Conservation (phyloP, 2,797 vertebrate genomes). For the Malacoraja senta region DNA sequence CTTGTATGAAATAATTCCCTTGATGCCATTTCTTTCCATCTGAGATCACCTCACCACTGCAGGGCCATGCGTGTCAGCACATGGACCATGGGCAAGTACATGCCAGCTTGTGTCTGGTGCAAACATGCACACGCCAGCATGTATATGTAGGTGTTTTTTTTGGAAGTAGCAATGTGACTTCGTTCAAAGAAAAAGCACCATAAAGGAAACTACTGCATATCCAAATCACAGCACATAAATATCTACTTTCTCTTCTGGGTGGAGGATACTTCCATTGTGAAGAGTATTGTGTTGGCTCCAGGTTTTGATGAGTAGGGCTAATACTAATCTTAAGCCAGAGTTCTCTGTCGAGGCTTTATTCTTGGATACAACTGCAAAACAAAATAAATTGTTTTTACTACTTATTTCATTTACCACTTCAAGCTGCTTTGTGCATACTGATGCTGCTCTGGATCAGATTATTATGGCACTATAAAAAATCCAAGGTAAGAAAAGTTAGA, state of each 20-base stretch:
- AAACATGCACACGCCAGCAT: background rate
- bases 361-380: conserved; percentile 80
- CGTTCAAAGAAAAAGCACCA: conserved; percentile 37
- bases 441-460: background rate
- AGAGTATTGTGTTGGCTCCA: background rate
- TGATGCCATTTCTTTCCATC: background rate
- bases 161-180: conserved; percentile 6
- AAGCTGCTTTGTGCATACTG: background rate
- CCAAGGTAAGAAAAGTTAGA: background rate
- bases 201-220: conserved; percentile 36
- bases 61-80: too few species aligned
- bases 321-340: conserved; percentile 69
- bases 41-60: background rate
- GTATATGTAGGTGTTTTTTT: background rate
- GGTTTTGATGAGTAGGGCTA: background rate
- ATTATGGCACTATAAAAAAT: background rate
- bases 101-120: background rate
- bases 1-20: background rate
- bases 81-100: background rate
- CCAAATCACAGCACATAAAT: conserved; percentile 35
- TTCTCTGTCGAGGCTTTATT: conserved; percentile 93
- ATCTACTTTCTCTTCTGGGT: background rate
- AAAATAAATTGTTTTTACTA: conserved; percentile 4
- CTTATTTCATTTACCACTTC: too few species aligned
- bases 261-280: background rate